Conservation (phyloP, 2,888 invertebrate genomes). For the Cylindroiulus punctatus region DNA sequence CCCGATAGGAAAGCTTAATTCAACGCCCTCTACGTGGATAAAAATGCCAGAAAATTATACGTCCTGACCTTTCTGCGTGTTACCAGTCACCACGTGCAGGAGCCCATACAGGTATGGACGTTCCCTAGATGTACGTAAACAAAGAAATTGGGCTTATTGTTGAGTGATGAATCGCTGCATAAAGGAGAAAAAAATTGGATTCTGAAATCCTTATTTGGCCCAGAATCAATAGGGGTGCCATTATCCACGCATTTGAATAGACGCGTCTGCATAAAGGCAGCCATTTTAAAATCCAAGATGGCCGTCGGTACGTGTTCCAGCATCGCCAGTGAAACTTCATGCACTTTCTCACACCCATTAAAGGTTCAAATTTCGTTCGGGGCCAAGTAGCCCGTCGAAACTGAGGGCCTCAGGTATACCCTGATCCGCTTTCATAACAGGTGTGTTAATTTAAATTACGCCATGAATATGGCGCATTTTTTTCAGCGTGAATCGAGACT, state of each 20-base stretch:
- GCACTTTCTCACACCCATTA: background rate
- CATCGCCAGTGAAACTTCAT: background rate
- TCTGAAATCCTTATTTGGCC: background rate
- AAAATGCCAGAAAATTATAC: background rate
- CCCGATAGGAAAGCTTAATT: background rate
- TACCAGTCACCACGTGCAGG: slow-evolving; percentile 4
- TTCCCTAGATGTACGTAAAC: background rate
- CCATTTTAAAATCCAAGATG: slow-evolving; percentile 17
- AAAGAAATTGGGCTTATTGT: slow-evolving; percentile 14
- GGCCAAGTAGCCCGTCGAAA: background rate
- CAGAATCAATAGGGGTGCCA: background rate
- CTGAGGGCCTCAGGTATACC: background rate
- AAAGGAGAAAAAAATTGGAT: background rate
- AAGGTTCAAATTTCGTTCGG: background rate
- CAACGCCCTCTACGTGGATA: slow-evolving; percentile 7
- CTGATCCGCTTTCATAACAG: slow-evolving; percentile 8
- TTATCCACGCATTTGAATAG: background rate
- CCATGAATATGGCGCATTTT: slow-evolving; percentile 33
- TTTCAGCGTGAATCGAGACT: background rate
- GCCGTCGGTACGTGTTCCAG: background rate
- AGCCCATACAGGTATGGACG: background rate
- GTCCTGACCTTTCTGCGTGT: background rate
- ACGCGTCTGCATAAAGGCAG: background rate
- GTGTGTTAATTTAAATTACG: slow-evolving; percentile 37
- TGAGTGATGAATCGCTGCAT: background rate